Base-by-base conservation (phyloP, 2,113 vertebrate genomes). In the Onychostruthus taczanowskii region DNA sequence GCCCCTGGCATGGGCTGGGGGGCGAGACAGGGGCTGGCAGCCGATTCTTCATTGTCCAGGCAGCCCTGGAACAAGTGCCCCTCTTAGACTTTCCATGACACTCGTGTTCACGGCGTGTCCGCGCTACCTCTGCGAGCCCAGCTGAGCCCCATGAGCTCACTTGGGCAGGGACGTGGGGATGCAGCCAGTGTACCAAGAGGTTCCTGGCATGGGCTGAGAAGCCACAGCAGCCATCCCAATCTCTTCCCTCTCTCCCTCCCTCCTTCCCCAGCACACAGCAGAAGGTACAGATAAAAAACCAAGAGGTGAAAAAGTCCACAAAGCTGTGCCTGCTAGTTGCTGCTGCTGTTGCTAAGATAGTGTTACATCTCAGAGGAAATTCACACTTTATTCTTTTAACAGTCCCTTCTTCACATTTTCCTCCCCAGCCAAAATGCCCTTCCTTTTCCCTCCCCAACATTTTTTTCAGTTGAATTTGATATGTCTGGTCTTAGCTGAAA, bases 81-180 rank as follows among this genome's bases (percentile, higher is more conserved):
- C 96, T 96, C 84, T 95, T 69, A 95, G 68, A 20, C 69, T 69
- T 74, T 84, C 93, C 61, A 2, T 93, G 91, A 92, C 92, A 53
- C 33, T 31, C 16, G 59, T 52, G 31, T 44, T 78, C 89, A 7
- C 23, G 26, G n/a, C 39, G 5, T 46, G 84, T 44, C 64, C 6
- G 87, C 6, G 72, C 35, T 30, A 61, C 79, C 81, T 78, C 85
- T 59, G 58, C 4, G 27, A 43, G 73, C 39, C 76, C 94, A 91
- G 94, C 80, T 78, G 92, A 94, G 91, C 92, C 75, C 33, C 92
- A 28, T 96, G 96, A 97, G 93, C 87, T 97, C 95, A 96, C 90
- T 87, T 1, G 92, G 84, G 84, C 81, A 93, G 90, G 80, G 80
- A 52, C 9, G 2, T 0, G 9, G 39, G 10, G 75, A 79, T 87